Evolutionary conservation across 2,113 vertebrate genomes (phyloP).

Genomic region (Pollachius pollachius): DNA sequence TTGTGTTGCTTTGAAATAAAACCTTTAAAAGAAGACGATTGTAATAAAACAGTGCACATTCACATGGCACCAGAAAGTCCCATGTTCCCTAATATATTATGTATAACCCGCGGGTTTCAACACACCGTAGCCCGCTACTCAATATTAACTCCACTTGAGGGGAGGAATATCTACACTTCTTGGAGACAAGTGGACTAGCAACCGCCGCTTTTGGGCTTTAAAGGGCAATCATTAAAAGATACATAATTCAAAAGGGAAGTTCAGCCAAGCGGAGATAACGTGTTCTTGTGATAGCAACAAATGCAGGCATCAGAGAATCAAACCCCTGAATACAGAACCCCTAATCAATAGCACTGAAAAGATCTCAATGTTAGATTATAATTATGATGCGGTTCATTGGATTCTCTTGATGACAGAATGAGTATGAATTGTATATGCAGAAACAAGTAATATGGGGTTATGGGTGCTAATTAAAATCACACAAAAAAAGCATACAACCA

Average conservation of each 20-base stretch:
- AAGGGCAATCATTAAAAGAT: conserved; percentile 58
- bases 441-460: conserved; percentile 31
- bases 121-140: conserved; percentile 47
- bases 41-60: background rate
- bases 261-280: conserved; percentile 45
- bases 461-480: conserved; percentile 29
- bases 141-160: conserved; percentile 20
- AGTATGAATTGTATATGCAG: conserved; percentile 31
- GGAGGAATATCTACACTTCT: background rate
- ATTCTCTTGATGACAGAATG: conserved; percentile 30
- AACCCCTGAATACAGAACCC: conserved; percentile 35
- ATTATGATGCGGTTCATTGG: conserved; percentile 35
- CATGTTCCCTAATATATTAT: conserved; percentile 38
- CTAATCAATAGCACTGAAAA: conserved; percentile 47
- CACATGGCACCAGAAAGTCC: background rate
- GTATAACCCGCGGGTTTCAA: conserved; percentile 30
- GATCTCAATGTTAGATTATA: conserved; percentile 40
- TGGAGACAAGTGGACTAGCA: background rate
- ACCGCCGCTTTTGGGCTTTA: conserved; percentile 43
- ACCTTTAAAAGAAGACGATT: background rate
- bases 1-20: background rate
- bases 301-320: conserved; percentile 40
- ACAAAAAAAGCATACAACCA: conserved; percentile 19
- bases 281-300: conserved; percentile 45
- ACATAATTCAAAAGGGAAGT: conserved; percentile 54